Evolutionary conservation across 2,113 vertebrate genomes (phyloP), one percentile per base, ranked within the genome.

Genomic region (Cettia cetti): DNA sequence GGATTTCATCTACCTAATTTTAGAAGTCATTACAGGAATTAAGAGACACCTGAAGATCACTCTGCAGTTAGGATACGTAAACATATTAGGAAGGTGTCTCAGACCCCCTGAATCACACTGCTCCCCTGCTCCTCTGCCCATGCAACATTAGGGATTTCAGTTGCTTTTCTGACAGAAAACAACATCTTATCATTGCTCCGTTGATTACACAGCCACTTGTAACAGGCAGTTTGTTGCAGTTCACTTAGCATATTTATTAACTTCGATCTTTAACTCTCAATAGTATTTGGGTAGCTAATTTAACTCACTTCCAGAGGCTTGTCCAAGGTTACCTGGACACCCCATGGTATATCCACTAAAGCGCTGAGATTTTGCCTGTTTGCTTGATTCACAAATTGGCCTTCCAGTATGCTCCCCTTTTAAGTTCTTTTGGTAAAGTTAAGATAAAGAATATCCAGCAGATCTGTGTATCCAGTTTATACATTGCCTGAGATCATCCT

Each of bases 321-420:
- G 11, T 50, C 61, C 57, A 76, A 88, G 37, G 52, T n/a, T 92
- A 61, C 44, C 31, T 44, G 54, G 17, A 82, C 24, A 70, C 19
- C 5, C 13, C 23, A 31, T 0, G 1, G 11, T 3, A 37, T 27
- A 50, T 6, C 33, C 20, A 63, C n/a, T 24, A 1, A 71, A 66
- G 9, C 45, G 6, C 6, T 74, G 24, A 69, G 10, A 44, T 37
- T 78, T 11, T 35, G 40, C 19, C 14, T 31, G 18, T 35, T 24
- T 63, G 8, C 15, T 13, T 42, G 27, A 69, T 72, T 19, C 12
- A 26, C 24, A 75, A 31, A 17, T 11, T 42, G 6, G 21, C 5
- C 22, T 83, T 76, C 39, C 26, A 37, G 5, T 63, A 26, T 28
- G 5, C 3, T 72, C 24, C 18, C 61, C 8, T 79, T 86, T 40